Evolutionary conservation across 2,888 invertebrate genomes (phyloP).

Genomic region (Clanis bilineata): DNA sequence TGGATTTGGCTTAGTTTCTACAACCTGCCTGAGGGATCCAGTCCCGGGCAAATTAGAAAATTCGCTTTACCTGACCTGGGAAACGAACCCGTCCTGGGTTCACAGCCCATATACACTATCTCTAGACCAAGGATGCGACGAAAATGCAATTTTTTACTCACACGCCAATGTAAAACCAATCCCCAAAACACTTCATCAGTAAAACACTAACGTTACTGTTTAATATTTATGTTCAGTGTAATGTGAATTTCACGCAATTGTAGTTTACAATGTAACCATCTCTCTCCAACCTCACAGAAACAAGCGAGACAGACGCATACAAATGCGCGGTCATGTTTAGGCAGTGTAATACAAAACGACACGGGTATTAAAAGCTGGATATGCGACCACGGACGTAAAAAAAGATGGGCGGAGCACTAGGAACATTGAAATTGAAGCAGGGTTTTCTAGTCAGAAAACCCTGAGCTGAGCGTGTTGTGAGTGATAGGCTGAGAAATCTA

Average conservation of each 20-base stretch:
- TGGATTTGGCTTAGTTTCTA: no score
- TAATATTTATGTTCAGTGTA: slow-evolving; percentile 11
- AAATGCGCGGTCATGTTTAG: slow-evolving; percentile 13
- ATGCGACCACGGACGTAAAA: no score
- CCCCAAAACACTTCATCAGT: not conserved
- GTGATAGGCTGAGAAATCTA: no score
- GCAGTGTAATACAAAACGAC: slow-evolving; percentile 11
- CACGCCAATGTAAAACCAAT: not conserved
- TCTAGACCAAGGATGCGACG: no score
- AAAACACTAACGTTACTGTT: not conserved
- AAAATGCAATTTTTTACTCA: not conserved
- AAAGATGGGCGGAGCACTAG: no score
- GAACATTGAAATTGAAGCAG: no score
- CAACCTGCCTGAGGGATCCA: no score
- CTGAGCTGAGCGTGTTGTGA: no score
- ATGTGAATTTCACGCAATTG: slow-evolving; percentile 11
- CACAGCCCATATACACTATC: not conserved
- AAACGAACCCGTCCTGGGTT: not conserved
- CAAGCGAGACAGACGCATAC: not conserved
- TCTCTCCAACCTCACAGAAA: not conserved
- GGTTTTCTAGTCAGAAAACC: no score
- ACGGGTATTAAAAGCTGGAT: slow-evolving; percentile 10
- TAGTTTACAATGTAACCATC: not conserved
- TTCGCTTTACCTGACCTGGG: not conserved
- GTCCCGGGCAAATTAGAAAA: no score